phyloP scores from a whole-genome alignment of 2,797 vertebrate genomes.

The Silurus lanzhouensis region DNA sequence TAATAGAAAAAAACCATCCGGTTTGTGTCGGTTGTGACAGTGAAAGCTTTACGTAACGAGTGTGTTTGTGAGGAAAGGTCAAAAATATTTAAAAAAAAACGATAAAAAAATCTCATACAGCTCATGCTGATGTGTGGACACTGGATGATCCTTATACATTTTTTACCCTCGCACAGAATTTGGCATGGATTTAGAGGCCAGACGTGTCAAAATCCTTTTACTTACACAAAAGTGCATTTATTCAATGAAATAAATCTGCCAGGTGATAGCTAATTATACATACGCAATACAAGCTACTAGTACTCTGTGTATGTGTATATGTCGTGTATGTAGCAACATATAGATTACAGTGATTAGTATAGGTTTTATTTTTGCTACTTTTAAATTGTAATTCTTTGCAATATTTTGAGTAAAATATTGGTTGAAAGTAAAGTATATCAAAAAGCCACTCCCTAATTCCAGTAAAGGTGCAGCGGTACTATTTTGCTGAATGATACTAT shows the following conservation, averaged over 20 bases:
- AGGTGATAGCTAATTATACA: background rate
- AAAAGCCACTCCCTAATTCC: background rate
- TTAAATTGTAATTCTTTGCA: too few relatives aligned
- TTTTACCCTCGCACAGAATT: too few relatives aligned
- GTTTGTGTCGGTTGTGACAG: background rate
- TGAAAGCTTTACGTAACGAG: background rate
- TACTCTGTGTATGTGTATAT: background rate
- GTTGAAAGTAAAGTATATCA: background rate
- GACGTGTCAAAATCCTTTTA: too few relatives aligned
- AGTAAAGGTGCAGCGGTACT: background rate
- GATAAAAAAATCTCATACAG: background rate
- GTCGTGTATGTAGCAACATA: background rate
- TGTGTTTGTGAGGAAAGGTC: background rate
- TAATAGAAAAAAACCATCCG: background rate
- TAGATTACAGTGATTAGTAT: background rate
- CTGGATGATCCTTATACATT: too few relatives aligned
- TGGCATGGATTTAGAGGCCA: too few relatives aligned
- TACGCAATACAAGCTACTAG: background rate
- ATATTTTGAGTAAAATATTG: background rate
- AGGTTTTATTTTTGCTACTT: background rate
- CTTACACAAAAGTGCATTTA: background rate
- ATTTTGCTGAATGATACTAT: too few relatives aligned
- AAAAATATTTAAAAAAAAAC: background rate
- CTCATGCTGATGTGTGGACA: background rate
- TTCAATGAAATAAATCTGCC: background rate